phyloP scores from a whole-genome alignment of 2,888 invertebrate genomes.

The Drosophila diplacantha region DNA sequence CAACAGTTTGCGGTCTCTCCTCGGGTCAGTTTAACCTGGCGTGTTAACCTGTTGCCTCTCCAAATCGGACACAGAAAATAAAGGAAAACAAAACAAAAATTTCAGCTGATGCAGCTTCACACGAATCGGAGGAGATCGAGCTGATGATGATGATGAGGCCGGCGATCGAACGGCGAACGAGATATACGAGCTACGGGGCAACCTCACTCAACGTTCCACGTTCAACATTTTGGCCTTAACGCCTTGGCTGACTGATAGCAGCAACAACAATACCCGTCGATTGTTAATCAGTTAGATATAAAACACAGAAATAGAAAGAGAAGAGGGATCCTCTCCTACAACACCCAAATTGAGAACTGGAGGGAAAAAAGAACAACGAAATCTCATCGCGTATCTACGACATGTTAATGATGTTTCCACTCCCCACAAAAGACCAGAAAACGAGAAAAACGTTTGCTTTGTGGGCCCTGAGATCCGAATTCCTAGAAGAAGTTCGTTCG shows the following conservation, averaged over 20 bases:
- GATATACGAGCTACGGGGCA: slow-evolving; percentile 50
- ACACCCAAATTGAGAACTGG: slow-evolving; percentile 9
- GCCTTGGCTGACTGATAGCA: slow-evolving; percentile 68
- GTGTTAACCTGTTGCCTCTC: slow-evolving; percentile 67
- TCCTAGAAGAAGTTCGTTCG: slow-evolving; percentile 59
- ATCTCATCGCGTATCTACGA: slow-evolving; percentile 67
- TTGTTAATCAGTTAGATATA: slow-evolving; percentile 73
- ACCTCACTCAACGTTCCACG: slow-evolving; percentile 55
- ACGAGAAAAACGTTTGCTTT: slow-evolving; percentile 51
- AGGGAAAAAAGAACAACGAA: slow-evolving; percentile 44
- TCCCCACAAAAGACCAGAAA: slow-evolving; percentile 27
- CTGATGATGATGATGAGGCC: slow-evolving; percentile 29
- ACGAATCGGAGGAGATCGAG: slow-evolving; percentile 42
- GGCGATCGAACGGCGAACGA: slow-evolving; percentile 63
- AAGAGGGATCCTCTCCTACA: slow-evolving; percentile 48
- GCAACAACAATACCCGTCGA: slow-evolving; percentile 51
- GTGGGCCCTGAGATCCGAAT: slow-evolving; percentile 50
- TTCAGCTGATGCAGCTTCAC: slow-evolving; percentile 63
- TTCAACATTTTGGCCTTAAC: slow-evolving; percentile 51
- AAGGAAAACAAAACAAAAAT: slow-evolving; percentile 19
- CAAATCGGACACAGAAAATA: slow-evolving; percentile 6
- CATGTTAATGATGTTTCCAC: slow-evolving; percentile 68
- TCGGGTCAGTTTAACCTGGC: slow-evolving; percentile 71
- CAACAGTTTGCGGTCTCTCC: slow-evolving; percentile 47
- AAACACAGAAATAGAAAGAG: slow-evolving; percentile 66